phyloP scores from a whole-genome alignment of 2,797 vertebrate genomes.

The Falco biarmicus region DNA sequence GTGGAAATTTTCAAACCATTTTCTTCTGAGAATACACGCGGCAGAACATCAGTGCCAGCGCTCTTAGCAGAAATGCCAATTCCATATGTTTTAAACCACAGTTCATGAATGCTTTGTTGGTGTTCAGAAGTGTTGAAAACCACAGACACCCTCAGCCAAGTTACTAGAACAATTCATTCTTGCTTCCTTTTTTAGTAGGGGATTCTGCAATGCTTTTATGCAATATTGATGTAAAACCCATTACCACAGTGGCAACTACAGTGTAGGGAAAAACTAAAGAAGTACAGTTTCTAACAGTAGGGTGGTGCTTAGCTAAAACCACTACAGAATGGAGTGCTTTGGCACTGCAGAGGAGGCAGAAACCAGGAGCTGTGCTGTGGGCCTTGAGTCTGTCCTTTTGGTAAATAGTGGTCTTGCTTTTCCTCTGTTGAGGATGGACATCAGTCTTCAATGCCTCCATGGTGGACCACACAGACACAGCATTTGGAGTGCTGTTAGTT shows the following conservation, averaged over 20 bases:
- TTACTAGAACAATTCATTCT: not conserved
- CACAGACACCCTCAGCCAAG: not conserved
- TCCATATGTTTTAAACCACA: slow-evolving; percentile 15
- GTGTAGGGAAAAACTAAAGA: not conserved
- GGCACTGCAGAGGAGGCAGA: not conserved
- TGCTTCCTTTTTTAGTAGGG: not conserved
- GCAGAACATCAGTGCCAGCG: not conserved
- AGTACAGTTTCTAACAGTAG: not conserved
- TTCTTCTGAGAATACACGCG: not conserved
- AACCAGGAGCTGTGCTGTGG: not conserved
- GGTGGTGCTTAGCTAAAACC: not conserved
- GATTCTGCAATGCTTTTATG: not conserved
- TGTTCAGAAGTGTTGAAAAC: slow-evolving; percentile 2
- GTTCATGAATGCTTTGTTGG: not conserved
- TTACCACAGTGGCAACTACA: not conserved
- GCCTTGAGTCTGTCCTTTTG: not conserved
- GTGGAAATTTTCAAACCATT: not conserved
- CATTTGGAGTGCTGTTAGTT: not conserved
- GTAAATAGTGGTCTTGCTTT: not conserved
- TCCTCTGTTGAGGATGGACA: not conserved
- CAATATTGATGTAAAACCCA: not conserved
- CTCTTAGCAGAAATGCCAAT: not conserved
- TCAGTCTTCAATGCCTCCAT: not conserved
- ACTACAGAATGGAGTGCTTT: not conserved
- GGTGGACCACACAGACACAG: not conserved